These are phyloP conservation scores for Crocallis elinguaria DNA, from an alignment of 2,888 invertebrate genomes.

Conservation along the genomic window DNA sequence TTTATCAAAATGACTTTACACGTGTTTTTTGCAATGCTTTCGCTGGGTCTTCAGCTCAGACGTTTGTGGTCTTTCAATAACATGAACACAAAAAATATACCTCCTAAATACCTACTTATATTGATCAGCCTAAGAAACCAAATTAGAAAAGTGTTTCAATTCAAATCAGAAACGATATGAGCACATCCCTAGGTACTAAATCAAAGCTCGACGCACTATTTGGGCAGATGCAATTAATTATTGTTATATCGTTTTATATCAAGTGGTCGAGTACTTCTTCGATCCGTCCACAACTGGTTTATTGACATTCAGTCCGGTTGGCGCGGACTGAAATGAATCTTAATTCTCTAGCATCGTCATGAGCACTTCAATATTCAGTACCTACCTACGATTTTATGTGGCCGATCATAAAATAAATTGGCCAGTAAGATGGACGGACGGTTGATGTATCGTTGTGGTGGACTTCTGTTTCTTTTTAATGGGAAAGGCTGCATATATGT, in stretches of 20 bases:
- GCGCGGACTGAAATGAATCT: slow-evolving; percentile 59
- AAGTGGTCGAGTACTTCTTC: slow-evolving; percentile 43
- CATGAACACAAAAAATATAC: too few species aligned
- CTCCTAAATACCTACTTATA: too few species aligned
- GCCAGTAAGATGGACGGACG: slow-evolving; percentile 7
- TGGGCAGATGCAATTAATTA: slow-evolving; percentile 54
- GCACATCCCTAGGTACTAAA: slow-evolving; percentile 39
- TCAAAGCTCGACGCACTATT: slow-evolving; percentile 36
- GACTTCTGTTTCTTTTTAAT: slow-evolving; percentile 7
- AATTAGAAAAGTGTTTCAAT: slow-evolving; percentile 23
- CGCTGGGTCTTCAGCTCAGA: too few species aligned
- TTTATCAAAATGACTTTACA: too few species aligned
- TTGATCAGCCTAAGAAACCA: too few species aligned
- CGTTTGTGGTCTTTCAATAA: too few species aligned
- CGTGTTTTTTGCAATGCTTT: too few species aligned
- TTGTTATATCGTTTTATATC: slow-evolving; percentile 55
- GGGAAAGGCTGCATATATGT: slow-evolving; percentile 17
- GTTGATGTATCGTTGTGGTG: slow-evolving; percentile 9
- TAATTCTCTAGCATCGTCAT: slow-evolving; percentile 51
- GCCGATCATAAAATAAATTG: slow-evolving; percentile 39
- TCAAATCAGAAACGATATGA: slow-evolving; percentile 36
- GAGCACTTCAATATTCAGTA: slow-evolving; percentile 44
- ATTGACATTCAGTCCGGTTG: slow-evolving; percentile 63
- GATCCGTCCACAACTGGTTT: slow-evolving; percentile 54
- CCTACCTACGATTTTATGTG: slow-evolving; percentile 46